Evolutionary conservation across 2,797 vertebrate genomes (phyloP), one percentile per base, ranked within the genome.

Genomic region (Borostomias antarcticus): DNA sequence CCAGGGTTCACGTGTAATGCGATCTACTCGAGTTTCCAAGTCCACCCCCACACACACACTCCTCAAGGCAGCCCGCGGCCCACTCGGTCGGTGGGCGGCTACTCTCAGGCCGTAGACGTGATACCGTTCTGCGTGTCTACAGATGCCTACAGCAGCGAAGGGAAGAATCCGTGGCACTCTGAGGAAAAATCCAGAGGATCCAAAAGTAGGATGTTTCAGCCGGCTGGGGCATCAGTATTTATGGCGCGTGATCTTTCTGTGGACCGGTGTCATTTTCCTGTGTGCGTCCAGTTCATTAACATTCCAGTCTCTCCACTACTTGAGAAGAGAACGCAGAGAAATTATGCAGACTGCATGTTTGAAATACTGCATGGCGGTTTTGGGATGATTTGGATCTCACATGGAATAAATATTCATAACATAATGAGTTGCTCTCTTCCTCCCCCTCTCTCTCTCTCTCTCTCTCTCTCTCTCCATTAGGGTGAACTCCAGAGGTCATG

Each of bases 401-500:
- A 9, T 51, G 21, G 48, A 3, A 51, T 59, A 21, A 37, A 59
- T 28, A 35, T 23, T 43, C 15, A 5, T 4, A 33, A 45, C 40
- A 45, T 59, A 26, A 23, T 43, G 15, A 43, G 25, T 1, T 25
- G 13, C 19, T 21, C 29, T 58, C 29, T 56, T 47, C 17, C 10
- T 17, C 32, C 29, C 32, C 32, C n/a, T 15, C 17, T 26, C 23
- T 43, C 23, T n/a, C 28, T n/a, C 40, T 62, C 6, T 67, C 50
- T 72, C 62, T 71, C 74, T 66, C 62, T 69, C 69, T 91, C 91
- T 85, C 70, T 91, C 82, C 90, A 93, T 80, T 90, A 94, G 82
- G 95, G 92, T 73, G 95, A 98, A 83, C 92, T 95, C 80, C 96
- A 97, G 93, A 95, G 93, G 90, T 94, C 95, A 91, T 98, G 95